Conservation (phyloP, 1,140 invertebrate genomes). For the Drosophila kikkawai region DNA sequence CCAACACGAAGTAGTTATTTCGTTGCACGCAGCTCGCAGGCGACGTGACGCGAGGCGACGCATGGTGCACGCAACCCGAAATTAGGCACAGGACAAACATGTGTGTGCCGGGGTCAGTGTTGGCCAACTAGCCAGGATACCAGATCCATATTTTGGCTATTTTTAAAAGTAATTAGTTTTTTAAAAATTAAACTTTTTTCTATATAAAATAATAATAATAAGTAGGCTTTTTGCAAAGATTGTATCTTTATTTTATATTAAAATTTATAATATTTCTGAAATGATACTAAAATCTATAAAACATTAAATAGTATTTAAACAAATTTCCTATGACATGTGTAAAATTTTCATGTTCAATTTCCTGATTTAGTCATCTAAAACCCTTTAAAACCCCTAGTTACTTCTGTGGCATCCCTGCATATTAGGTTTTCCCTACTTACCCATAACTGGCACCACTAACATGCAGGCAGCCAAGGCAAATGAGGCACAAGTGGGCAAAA, state of each 20-base stretch:
- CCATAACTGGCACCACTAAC: slow-evolving; percentile 15
- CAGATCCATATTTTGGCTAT: not conserved
- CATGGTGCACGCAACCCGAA: slow-evolving; percentile 69
- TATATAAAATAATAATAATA: not conserved
- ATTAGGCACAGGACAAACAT: slow-evolving; percentile 68
- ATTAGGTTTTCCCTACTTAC: not conserved
- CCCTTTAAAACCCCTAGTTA: not conserved
- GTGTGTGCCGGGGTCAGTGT: slow-evolving; percentile 40
- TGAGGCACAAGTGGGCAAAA: slow-evolving; percentile 12
- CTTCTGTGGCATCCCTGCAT: not conserved
- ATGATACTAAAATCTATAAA: not conserved
- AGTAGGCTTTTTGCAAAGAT: no score
- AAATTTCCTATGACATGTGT: not conserved
- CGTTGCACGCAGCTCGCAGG: slow-evolving; percentile 66
- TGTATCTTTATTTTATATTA: no score
- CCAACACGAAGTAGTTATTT: slow-evolving; percentile 65
- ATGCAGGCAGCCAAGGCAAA: slow-evolving; percentile 3
- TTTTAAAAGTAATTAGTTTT: not conserved
- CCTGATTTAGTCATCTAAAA: not conserved
- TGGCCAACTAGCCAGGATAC: slow-evolving; percentile 4
- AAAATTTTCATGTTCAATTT: not conserved
- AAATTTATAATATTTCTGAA: not conserved
- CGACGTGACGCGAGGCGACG: slow-evolving; percentile 54
- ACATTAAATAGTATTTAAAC: not conserved
- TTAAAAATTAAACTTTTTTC: not conserved